Evolutionary conservation across 2,113 vertebrate species (phyloP).

Genomic region (Phoenicopterus ruber): DNA sequence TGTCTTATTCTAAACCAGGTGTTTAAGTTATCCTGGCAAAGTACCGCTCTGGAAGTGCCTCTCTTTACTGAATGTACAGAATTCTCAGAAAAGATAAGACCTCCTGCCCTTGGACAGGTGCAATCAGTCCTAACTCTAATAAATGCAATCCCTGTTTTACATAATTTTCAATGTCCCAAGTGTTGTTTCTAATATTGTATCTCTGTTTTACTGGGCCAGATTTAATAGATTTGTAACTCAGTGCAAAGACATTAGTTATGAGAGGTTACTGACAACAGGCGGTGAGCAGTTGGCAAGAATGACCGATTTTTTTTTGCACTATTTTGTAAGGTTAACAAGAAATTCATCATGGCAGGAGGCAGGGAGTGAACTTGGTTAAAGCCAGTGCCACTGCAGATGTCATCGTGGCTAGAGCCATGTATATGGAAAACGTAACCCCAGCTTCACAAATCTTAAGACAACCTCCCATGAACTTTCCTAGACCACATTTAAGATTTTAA

Average conservation of each 20-base stretch:
- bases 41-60: background rate
- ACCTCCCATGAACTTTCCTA: background rate
- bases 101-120: background rate
- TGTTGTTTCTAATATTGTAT: background rate
- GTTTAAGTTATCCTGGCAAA: background rate
- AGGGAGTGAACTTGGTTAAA: background rate
- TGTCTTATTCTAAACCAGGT: background rate
- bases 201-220: background rate
- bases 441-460: background rate
- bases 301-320: background rate
- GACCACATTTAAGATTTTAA: background rate
- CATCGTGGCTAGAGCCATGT: background rate
- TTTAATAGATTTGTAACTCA: background rate
- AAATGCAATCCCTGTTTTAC: background rate
- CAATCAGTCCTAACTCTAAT: background rate
- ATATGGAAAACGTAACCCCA: background rate
- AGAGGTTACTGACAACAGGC: background rate
- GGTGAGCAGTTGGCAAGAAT: background rate
- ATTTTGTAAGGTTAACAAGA: background rate
- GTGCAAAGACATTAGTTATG: background rate
- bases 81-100: background rate
- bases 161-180: background rate
- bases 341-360: background rate
- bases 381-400: background rate
- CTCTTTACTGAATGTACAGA: background rate